Base-by-base conservation (phyloP, 2,888 invertebrate genomes). In the Subacronicta megacephala region DNA sequence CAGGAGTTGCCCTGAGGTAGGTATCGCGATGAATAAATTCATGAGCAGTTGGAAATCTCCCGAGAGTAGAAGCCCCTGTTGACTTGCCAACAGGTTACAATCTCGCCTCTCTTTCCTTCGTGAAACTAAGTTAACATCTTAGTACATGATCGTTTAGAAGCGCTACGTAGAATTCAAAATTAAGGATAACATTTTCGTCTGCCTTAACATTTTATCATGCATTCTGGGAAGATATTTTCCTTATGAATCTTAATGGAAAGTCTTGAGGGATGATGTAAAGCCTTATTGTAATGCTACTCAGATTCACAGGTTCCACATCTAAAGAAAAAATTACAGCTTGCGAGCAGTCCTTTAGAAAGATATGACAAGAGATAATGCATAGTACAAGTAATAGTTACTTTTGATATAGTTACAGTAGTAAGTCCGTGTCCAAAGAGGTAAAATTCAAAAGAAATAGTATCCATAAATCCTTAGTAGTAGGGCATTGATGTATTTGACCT, bases 1-100 rank as follows among this genome's bases (percentile, higher is more conserved):
- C 53, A 63, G 62, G 52, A 61, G 59, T 58, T 52, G 60, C 40
- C 60, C 62, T 16, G 63, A 50, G 56, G 64, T 44, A 47, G 55
- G 76, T 61, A 56, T 61, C 59, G 64, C 51, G 54, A 69, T 75
- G 73, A 72, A 75, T 75, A 75, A 70, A 75, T 75, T 75, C 73
- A 75, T 75, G 76, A 75, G 73, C 57, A 58, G 58, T 69, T 62
- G 64, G 36, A 58, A 71, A 56, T 61, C 73, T 65, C 72, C 54
- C 57, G 68, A 62, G 75, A 42, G 52, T 61, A 41, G 58, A 49
- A 55, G 31, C 20, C 62, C 51, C 59, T 61, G 71, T 68, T 62
- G 66, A 71, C 61, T 71, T 68, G 54, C 76, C 75, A 73, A 75
- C 76, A 75, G 75, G 73, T 71, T 73, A 75, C 52, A 70, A 70